These are phyloP conservation scores for Phyto melanocephala DNA, from an alignment of 2,888 invertebrate genomes.

Conservation along the genomic window DNA sequence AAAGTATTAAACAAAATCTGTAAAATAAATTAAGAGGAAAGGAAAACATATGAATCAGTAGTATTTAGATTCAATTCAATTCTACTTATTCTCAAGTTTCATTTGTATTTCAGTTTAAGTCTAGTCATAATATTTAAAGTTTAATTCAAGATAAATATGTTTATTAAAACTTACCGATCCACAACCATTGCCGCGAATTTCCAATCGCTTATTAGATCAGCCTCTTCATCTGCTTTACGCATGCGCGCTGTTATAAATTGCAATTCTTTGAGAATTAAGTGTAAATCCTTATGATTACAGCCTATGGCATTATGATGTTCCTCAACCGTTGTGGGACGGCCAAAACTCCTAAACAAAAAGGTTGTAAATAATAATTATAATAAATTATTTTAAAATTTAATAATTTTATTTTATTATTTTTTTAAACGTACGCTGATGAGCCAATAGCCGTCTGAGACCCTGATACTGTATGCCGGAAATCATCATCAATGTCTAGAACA, in stretches of 20 bases:
- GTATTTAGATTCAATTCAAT: too few species aligned
- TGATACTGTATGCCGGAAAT: slow-evolving; percentile 88
- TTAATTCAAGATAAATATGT: not conserved
- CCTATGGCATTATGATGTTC: slow-evolving; percentile 82
- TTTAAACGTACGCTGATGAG: slow-evolving; percentile 82
- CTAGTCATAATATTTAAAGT: too few species aligned
- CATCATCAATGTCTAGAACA: slow-evolving; percentile 96
- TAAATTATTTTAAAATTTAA: not conserved
- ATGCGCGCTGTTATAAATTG: slow-evolving; percentile 96
- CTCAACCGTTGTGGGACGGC: slow-evolving; percentile 89
- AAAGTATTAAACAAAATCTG: slow-evolving; percentile 96
- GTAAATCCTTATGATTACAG: slow-evolving; percentile 90
- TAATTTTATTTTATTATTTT: not conserved
- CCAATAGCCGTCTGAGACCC: slow-evolving; percentile 82
- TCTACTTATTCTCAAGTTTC: too few species aligned
- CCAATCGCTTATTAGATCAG: slow-evolving; percentile 97
- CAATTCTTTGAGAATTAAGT: slow-evolving; percentile 93
- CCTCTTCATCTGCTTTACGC: slow-evolving; percentile 96
- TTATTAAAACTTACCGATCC: slow-evolving; percentile 84
- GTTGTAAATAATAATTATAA: not conserved
- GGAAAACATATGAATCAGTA: too few species aligned
- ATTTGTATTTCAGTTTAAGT: too few species aligned
- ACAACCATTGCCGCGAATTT: slow-evolving; percentile 99
- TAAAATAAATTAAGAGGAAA: slow-evolving; percentile 64
- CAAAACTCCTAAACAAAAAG: slow-evolving; percentile 80